Evolutionary conservation across 2,113 vertebrate species (phyloP), one percentile per base, ranked within the genome.

Genomic region (Lamprotornis superbus): DNA sequence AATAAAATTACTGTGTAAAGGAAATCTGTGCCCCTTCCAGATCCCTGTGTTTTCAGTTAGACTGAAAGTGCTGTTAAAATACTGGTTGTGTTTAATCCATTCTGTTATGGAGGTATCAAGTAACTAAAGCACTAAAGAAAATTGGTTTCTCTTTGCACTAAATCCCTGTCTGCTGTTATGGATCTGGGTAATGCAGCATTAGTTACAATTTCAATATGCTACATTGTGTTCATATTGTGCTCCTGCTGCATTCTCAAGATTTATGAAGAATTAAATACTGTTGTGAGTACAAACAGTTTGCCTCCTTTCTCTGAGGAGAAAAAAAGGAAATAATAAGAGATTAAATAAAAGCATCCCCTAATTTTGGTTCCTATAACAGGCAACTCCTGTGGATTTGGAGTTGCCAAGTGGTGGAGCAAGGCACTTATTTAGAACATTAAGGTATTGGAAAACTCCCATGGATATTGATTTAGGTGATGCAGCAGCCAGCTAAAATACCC

Each of bases 51-150:
- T 91, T 97, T 87, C 92, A 92, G 91, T 85, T 86, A 68, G 94
- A 61, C 59, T 71, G 35, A 35, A 93, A 96, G 96, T 80, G 75
- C 93, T 21, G 10, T 79, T 95, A 78, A 95, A 97, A 95, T 89
- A 35, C 65, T 84, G 89, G 90, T 95, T 95, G 90, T 95, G 70
- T 91, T 97, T 97, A 97, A 97, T 98, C 97, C 76, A 2, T 96
- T 81, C 95, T 89, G 61, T 96, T 95, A 59, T 30, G 67, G 69
- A 75, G 80, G 78, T 97, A 95, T 91, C 92, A 77, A 47, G 76
- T 95, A 85, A 88, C 92, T 76, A 24, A 94, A 96, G 96, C 98
- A 98, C 97, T 98, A 97, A 97, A 96, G 97, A 93, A 97, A 97
- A 98, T 98, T 97, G 96, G 95, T 96, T 96, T 97, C 94, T 95